Base-by-base conservation (phyloP, 1,140 invertebrate species). In the Neomicropteryx cornuta region DNA sequence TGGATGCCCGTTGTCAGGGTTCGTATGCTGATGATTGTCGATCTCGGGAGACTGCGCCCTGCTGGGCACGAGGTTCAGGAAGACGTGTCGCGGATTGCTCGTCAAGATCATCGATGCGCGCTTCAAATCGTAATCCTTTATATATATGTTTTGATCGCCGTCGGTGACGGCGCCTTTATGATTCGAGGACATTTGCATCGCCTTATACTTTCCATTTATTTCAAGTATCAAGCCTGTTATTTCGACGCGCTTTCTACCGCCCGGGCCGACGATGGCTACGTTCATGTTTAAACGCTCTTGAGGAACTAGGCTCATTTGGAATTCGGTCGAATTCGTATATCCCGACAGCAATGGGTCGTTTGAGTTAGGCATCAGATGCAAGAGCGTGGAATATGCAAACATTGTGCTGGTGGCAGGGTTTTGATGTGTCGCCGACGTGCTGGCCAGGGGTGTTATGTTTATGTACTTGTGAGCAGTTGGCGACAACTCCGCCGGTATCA, bases 311-410 rank as follows among this genome's bases (percentile, higher is more conserved):
- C 71, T 71, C 31, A 75, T 72, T 29, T 75, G 70, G 8, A 71
- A 66, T 1, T 73, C 71, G 54, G 86, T 87, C 46, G 87, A 83
- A 39, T 84, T 77, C 0, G 83, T 83, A 44, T 79, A 85, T 13
- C 83, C 87, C 0, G 83, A 87, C 13, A 88, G 52, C 1, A 87
- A 51, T 0, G 85, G 85, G 56, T 87, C 85, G 46, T 87, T 83
- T 0, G 84, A 87, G 52, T 87, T 87, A 5, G 83, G 75, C 81
- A 87, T 83, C 80, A 83, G 82, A 51, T 81, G 78, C 23, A 71
- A 78, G 49, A 81, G n/a, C n/a, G n/a, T n/a, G n/a, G n/a, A n/a
- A n/a, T n/a, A n/a, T n/a, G n/a, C n/a, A n/a, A n/a, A n/a, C n/a
- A n/a, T n/a, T n/a, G n/a, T n/a, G n/a, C n/a, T n/a, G n/a, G n/a